Evolutionary conservation across 2,797 vertebrate genomes (phyloP).

Genomic region (Threskiornis aethiopicus): DNA sequence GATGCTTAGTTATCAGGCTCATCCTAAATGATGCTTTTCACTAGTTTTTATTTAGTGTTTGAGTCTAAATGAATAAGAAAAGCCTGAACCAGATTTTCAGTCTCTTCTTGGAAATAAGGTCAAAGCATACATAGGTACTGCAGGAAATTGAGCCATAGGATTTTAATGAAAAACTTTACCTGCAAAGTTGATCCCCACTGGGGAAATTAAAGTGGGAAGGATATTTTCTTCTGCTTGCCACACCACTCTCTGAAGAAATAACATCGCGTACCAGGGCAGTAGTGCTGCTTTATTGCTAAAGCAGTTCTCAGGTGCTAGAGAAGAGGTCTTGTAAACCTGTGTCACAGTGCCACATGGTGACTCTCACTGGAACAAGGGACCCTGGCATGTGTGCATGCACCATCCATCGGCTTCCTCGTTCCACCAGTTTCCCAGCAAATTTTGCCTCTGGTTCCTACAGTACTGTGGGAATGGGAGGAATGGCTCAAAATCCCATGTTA

Average conservation of each 20-base stretch:
- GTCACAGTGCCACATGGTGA: rapidly evolving
- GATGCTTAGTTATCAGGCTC: background rate
- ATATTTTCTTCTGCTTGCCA: background rate
- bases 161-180: background rate
- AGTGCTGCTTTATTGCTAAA: background rate
- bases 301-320: background rate
- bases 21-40: background rate
- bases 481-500: background rate
- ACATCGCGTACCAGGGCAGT: background rate
- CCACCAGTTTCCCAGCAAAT: background rate
- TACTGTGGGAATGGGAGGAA: background rate
- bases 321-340: background rate
- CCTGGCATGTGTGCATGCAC: rapidly evolving
- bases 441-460: background rate
- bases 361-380: background rate
- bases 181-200: background rate
- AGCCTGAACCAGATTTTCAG: background rate
- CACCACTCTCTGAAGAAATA: background rate
- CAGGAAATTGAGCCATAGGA: background rate
- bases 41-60: background rate
- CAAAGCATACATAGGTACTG: background rate
- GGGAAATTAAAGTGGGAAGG: background rate
- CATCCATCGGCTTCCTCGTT: rapidly evolving
- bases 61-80: background rate
- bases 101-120: background rate